Evolutionary conservation across 2,888 invertebrate species (phyloP).

Genomic region (Noctua janthe): DNA sequence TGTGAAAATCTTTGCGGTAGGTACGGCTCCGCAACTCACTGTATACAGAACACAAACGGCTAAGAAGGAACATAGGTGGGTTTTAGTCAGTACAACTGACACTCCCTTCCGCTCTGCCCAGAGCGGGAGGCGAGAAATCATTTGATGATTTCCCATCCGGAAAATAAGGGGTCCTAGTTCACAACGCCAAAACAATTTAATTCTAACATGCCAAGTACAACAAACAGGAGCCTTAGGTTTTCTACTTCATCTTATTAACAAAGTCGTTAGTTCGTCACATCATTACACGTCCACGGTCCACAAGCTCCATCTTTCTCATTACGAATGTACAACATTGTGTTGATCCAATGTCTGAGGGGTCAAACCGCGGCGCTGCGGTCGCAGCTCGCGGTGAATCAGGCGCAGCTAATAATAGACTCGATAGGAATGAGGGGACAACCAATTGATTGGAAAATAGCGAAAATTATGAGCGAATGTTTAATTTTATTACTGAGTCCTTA

Average conservation of each 20-base stretch:
- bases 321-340: slow-evolving; percentile 61
- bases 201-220: not conserved
- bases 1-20: not conserved
- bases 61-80: no score
- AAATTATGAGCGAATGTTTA: slow-evolving; percentile 24
- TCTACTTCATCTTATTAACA: not conserved
- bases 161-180: no score
- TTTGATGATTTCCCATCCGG: no score
- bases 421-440: slow-evolving; percentile 54
- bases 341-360: slow-evolving; percentile 74
- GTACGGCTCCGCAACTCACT: not conserved
- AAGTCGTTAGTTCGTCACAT: not conserved
- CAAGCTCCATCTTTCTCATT: slow-evolving; percentile 26
- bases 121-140: no score
- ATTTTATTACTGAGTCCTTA: not conserved
- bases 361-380: slow-evolving; percentile 78
- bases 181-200: not conserved
- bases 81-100: no score
- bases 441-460: slow-evolving; percentile 58
- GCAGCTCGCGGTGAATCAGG: slow-evolving; percentile 69
- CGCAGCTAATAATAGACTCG: slow-evolving; percentile 61
- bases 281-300: not conserved
- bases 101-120: no score
- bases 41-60: no score
- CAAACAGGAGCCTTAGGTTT: not conserved